A percentile compares a stretch with the other conserved stretches of the same genome.
These are phyloP conservation scores for Salvelinus namaycush DNA, from an alignment of 2,113 vertebrate genomes.

Conservation along the genomic window DNA sequence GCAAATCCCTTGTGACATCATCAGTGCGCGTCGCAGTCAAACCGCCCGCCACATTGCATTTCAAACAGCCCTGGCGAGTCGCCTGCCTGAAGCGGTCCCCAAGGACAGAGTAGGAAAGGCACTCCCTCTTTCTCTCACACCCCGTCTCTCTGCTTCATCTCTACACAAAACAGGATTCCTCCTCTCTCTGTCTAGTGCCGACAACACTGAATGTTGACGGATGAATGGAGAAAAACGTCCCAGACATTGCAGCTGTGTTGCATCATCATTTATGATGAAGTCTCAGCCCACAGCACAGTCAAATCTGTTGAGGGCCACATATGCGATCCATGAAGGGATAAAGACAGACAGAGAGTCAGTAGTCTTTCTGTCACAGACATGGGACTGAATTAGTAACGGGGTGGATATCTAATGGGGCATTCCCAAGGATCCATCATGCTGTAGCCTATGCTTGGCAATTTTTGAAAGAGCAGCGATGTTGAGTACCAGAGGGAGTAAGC, in stretches of 20 bases:
- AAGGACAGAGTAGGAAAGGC: background rate
- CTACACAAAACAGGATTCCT: background rate
- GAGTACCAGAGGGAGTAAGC: background rate
- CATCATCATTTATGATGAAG: background rate
- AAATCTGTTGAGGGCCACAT: background rate
- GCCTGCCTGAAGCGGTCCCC: background rate
- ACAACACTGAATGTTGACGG: no score
- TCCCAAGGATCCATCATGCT: background rate
- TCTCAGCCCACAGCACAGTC: background rate
- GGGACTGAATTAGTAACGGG: background rate
- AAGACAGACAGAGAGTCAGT: constrained; percentile 10
- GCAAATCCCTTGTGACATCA: constrained; percentile 28
- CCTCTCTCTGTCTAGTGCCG: background rate
- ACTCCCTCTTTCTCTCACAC: background rate
- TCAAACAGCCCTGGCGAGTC: background rate
- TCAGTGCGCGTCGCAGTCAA: constrained; percentile 8
- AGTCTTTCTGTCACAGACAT: constrained; percentile 14
- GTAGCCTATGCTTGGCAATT: background rate
- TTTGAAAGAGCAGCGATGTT: background rate
- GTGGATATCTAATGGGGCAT: background rate
- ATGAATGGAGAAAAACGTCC: background rate
- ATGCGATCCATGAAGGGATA: constrained; percentile 15
- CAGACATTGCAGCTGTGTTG: background rate
- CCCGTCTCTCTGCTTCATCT: background rate
- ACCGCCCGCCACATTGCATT: background rate